A percentile compares a stretch with the other conserved stretches of the same genome.
Evolutionary conservation across 2,797 vertebrate genomes (phyloP).

Genomic region (Eulemur rubriventer): DNA sequence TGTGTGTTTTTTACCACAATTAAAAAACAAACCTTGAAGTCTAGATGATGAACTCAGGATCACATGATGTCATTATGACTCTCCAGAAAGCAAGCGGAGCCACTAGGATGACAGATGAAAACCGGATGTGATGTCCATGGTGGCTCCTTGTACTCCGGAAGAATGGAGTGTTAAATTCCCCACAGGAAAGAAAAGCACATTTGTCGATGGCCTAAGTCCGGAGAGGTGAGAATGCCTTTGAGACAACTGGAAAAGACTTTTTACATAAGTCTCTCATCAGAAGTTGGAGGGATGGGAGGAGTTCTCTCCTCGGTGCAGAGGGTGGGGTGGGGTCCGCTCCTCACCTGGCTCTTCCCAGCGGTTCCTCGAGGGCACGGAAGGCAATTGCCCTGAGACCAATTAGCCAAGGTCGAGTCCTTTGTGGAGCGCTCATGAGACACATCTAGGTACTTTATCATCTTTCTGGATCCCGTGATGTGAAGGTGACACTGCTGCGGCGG

Average conservation of each 20-base stretch:
- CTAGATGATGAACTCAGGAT: neutral
- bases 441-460: conserved; percentile 76
- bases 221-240: fast-evolving
- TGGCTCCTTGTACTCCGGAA: fast-evolving
- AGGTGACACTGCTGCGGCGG: neutral
- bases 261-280: conserved; percentile 65
- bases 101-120: no score
- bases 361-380: conserved; percentile 59
- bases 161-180: fast-evolving
- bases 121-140: neutral
- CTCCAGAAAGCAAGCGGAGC: neutral
- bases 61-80: neutral
- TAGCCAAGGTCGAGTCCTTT: conserved; percentile 87
- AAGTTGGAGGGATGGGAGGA: conserved; percentile 24
- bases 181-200: neutral
- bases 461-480: conserved; percentile 9
- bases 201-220: neutral
- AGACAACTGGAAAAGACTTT: neutral
- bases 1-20: neutral
- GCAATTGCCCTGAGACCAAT: conserved; percentile 84
- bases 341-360: conserved; percentile 72
- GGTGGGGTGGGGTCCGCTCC: conserved; percentile 50
- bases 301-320: conserved; percentile 70
- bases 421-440: conserved; percentile 78
- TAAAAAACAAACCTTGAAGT: neutral